A percentile compares a stretch with the other conserved stretches of the same genome.
phyloP scores from a whole-genome alignment of 2,888 invertebrate genomes.

The Harpagoxenus sublaevis region DNA sequence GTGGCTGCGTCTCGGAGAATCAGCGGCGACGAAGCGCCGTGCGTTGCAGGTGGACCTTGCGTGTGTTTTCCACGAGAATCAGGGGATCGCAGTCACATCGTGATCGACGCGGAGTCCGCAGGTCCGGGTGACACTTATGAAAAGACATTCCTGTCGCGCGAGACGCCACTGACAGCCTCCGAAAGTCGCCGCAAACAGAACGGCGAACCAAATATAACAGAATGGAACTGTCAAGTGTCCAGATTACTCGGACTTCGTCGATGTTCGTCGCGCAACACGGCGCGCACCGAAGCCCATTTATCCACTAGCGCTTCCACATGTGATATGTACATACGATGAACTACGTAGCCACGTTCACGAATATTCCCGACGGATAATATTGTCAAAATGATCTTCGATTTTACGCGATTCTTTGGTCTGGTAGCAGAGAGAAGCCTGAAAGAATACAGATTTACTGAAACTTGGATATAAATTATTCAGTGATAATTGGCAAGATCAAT shows the following conservation, averaged over 20 bases:
- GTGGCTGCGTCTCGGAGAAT: background rate
- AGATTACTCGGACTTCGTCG: background rate
- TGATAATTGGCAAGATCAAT: too few species aligned
- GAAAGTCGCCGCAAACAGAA: background rate
- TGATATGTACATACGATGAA: background rate
- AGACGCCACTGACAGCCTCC: background rate
- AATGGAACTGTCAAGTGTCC: background rate
- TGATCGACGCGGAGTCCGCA: background rate
- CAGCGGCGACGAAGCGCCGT: background rate
- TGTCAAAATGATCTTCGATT: too few species aligned
- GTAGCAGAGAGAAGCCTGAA: too few species aligned
- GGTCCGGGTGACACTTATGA: background rate
- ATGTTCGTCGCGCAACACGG: background rate
- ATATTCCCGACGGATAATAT: background rate
- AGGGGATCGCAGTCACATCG: background rate
- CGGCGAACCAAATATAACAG: background rate
- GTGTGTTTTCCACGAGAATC: background rate
- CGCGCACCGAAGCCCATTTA: background rate
- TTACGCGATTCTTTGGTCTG: too few species aligned
- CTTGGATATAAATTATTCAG: too few species aligned
- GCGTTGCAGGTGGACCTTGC: background rate
- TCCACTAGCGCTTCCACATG: background rate
- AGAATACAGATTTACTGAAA: too few species aligned
- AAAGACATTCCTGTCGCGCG: slow-evolving; percentile 18
- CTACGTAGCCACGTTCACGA: background rate